A percentile compares a stretch with the other conserved stretches of the same genome.
phyloP scores from a whole-genome alignment of 2,113 vertebrate species.

The Vombatus ursinus region DNA sequence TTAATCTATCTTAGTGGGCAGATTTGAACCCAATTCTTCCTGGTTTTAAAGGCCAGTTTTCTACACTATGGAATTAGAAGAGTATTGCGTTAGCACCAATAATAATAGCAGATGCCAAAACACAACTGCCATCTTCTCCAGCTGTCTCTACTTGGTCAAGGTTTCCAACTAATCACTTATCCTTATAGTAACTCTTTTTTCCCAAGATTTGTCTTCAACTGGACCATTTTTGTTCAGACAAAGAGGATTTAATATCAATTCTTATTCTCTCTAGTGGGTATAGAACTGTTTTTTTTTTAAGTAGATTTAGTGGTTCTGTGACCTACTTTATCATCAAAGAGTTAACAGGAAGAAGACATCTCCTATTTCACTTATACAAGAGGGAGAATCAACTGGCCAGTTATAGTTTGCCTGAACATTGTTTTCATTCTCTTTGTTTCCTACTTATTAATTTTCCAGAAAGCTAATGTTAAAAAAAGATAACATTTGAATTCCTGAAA shows the following conservation, averaged over 20 bases:
- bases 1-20: too few relatives aligned
- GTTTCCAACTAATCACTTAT: background rate
- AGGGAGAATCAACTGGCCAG: background rate
- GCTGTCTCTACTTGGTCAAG: background rate
- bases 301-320: background rate
- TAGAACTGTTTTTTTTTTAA: background rate
- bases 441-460: constrained; percentile 19
- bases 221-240: background rate
- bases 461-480: background rate
- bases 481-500: constrained; percentile 47
- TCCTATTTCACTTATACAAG: background rate
- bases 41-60: too few relatives aligned
- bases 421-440: constrained; percentile 11
- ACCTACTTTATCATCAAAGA: background rate
- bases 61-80: too few relatives aligned
- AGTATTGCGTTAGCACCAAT: background rate
- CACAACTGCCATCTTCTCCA: background rate
- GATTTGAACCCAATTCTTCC: too few relatives aligned
- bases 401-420: constrained; percentile 14
- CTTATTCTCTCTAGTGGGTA: background rate
- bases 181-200: background rate
- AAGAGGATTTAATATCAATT: background rate
- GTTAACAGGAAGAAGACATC: background rate
- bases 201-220: background rate
- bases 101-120: background rate